Base-by-base conservation (phyloP, 30 jellyfish, hydroid and myxozoan genomes). In the Aurelia aurita complex sp. Pacific region DNA sequence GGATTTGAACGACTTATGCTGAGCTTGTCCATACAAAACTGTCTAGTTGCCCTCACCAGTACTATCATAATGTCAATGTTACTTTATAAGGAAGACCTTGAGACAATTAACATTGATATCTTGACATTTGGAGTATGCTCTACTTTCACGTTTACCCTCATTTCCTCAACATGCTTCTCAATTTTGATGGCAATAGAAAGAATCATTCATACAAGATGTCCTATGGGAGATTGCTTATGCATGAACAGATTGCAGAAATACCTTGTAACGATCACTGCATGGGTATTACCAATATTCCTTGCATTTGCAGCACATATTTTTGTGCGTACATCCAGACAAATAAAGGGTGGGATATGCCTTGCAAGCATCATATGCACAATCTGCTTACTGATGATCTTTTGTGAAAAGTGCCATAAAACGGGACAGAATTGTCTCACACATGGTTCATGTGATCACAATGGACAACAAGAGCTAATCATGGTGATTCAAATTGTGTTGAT, bases 261-360 rank as follows among this genome's bases (percentile, higher is more conserved):
- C 73, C 29, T 54, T 19, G 72, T 74, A 8, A 43, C 53, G 2
- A 64, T 53, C 23, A 14, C 70, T 16, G 85, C 52, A 13, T 74
- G 85, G 85, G 17, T 74, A 9, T 13, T 46, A n/a, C 85, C 85
- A 14, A 64, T 29, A 15, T 13, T 74, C 2, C 72, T 74, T 23
- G 51, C 60, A 16, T 29, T 54, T 50, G 70, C 72, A 10, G 72
- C 38, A 40, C 70, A 74, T 17, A 23, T 74, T 19, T 53, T 40
- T 46, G 52, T 69, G 14, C 73, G 23, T 4, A 62, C 63, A 29
- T 67, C 85, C 7, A 16, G 57, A 33, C 64, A 54, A 60, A 16
- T 74, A 15, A 33, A 62, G 16, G 63, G 23, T 34, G 85, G 51
- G 8, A 40, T 74, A 40, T 18, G 85, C 52, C 60, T 74, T 18